Evolutionary conservation across 2,797 vertebrate species (phyloP), one percentile per base, ranked within the genome.

Genomic region (Poecilia velifera): DNA sequence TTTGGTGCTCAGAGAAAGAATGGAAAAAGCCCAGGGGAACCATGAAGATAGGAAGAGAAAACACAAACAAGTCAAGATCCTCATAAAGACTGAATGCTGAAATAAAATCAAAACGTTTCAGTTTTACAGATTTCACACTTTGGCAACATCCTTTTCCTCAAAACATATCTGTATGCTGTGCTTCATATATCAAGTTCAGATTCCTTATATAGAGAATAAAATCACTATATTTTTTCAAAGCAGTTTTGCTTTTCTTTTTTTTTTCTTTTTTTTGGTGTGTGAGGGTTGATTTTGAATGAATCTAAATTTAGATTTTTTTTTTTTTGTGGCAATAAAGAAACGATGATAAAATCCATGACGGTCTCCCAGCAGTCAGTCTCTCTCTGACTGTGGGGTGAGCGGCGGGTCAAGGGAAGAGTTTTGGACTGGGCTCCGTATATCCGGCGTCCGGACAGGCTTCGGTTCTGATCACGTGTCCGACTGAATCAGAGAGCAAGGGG

Each of bases 401-500:
- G 41, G 57, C 25, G 55, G 59, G 49, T 28, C 51, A 46, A 28
- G 66, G 39, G 75, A 80, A 41, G 62, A 20, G 6, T 46, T 49
- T 0, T 70, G 49, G n/a, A 71, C 20, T 18, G 55, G 55, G 41
- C 20, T 76, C 25, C 41, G 66, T 45, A 77, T 78, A 78, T 81
- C 81, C 77, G 73, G 81, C 73, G 68, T 73, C 74, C 59, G 41
- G 80, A 90, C 84, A 86, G 87, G 90, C 88, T 86, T 86, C 82
- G 77, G 79, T 20, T 51, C 0, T 45, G 36, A 75, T 87, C 93
- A 95, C 84, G 80, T 91, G 92, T 68, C 64, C 34, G 68, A 83
- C 79, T 91, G 93, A 94, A 86, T 94, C 91, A 91, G 89, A 90
- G 88, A 34, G 75, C 87, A 78, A 22, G 80, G 83, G 84, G 78